Evolutionary conservation across 2,888 invertebrate genomes (phyloP).

Genomic region (Eupithecia tripunctaria): DNA sequence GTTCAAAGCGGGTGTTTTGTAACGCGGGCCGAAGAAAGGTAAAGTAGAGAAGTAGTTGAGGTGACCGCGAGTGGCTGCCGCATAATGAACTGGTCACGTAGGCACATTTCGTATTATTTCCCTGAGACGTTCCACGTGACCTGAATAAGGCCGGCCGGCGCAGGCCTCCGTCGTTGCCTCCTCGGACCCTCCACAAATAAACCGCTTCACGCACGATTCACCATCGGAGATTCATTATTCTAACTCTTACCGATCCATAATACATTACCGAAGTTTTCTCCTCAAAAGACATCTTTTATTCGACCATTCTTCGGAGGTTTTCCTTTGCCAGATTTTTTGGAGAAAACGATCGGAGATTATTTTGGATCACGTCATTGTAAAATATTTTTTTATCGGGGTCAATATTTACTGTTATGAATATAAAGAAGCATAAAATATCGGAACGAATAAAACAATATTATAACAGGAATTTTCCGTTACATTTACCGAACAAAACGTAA

Average conservation of each 20-base stretch:
- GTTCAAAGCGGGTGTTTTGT: constrained; percentile 58
- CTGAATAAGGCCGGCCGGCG: constrained; percentile 73
- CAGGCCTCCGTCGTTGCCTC: constrained; percentile 62
- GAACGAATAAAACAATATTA: neutral
- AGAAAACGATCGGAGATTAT: constrained; percentile 32
- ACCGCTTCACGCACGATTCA: constrained; percentile 83
- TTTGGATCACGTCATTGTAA: constrained; percentile 16
- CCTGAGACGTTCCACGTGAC: constrained; percentile 83
- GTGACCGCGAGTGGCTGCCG: constrained; percentile 72
- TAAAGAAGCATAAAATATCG: neutral
- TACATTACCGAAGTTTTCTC: constrained; percentile 62
- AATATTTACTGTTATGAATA: constrained; percentile 13
- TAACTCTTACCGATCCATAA: constrained; percentile 76
- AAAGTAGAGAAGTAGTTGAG: constrained; percentile 44
- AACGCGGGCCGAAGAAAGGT: constrained; percentile 59
- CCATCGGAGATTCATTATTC: constrained; percentile 82
- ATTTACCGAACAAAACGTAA: neutral
- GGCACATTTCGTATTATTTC: constrained; percentile 85
- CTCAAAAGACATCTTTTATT: constrained; percentile 55
- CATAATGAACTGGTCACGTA: constrained; percentile 85
- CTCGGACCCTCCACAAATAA: constrained; percentile 82
- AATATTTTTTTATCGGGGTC: constrained; percentile 8
- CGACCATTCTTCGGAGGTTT: constrained; percentile 49
- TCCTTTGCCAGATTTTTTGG: constrained; percentile 44
- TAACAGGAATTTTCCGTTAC: neutral